These are phyloP conservation scores for Agrotis puta DNA, from an alignment of 2,888 invertebrate genomes.

Conservation along the genomic window DNA sequence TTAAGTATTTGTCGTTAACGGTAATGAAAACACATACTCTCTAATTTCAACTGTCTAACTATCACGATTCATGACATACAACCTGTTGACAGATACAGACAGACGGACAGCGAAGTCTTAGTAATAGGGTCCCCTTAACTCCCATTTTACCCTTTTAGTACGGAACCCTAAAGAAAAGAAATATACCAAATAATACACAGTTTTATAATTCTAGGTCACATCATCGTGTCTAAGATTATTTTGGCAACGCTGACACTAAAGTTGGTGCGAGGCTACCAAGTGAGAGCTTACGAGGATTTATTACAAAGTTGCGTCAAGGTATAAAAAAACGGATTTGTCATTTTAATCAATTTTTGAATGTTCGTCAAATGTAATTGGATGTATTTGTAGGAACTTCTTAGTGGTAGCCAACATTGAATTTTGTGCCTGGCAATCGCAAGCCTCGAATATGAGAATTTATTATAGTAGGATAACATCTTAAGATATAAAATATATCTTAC, in stretches of 20 bases:
- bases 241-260: too few species aligned
- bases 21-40: too few species aligned
- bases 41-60: too few species aligned
- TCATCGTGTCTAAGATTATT: neutral
- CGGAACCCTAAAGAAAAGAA: neutral
- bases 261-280: constrained; percentile 2
- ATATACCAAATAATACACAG: neutral
- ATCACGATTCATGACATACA: too few species aligned
- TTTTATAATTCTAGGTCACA: neutral
- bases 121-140: too few species aligned
- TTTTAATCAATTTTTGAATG: neutral
- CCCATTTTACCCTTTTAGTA: neutral
- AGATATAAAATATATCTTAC: too few species aligned
- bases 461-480: too few species aligned
- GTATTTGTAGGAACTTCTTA: neutral
- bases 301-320: neutral
- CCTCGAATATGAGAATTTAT: too few species aligned
- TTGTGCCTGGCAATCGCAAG: too few species aligned
- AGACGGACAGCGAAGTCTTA: too few species aligned
- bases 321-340: neutral
- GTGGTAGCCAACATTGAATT: neutral
- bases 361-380: neutral
- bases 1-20: too few species aligned
- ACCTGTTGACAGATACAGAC: too few species aligned
- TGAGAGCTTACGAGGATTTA: neutral